Evolutionary conservation across 2,113 vertebrate genomes (phyloP).

Genomic region (Hepsetus odoe): DNA sequence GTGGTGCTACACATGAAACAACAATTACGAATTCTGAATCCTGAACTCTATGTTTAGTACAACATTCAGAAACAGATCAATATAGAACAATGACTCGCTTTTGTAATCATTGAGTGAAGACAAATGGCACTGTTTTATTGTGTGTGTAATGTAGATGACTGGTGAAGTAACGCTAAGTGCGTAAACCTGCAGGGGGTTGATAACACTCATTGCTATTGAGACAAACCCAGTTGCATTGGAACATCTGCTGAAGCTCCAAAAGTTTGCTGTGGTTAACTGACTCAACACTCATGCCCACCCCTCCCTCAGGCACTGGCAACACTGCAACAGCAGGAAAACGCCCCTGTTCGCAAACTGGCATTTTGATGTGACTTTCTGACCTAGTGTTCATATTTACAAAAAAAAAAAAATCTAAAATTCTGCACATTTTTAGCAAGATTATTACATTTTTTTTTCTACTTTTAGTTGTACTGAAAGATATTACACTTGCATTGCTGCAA

Average conservation of each 20-base stretch:
- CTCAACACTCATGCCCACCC: slow-evolving; percentile 16
- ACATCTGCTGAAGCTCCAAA: slow-evolving; percentile 43
- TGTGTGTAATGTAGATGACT: not conserved
- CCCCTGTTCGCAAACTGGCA: not conserved
- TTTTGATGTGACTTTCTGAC: not conserved
- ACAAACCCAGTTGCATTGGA: not conserved
- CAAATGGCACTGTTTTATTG: not conserved
- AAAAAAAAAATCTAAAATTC: not conserved
- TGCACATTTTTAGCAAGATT: not conserved
- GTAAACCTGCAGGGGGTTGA: slow-evolving; percentile 8
- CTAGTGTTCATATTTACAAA: not conserved
- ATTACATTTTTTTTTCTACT: not conserved
- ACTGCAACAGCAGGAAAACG: not conserved
- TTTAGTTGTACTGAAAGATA: too few relatives aligned
- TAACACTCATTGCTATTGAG: not conserved
- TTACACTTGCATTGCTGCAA: too few relatives aligned
- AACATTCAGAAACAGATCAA: not conserved
- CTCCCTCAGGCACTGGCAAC: slow-evolving; percentile 11
- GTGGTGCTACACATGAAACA: too few relatives aligned
- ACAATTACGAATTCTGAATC: too few relatives aligned
- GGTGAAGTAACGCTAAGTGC: not conserved
- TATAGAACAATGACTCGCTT: not conserved
- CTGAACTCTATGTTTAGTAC: not conserved
- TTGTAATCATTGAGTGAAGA: not conserved
- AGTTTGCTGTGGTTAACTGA: slow-evolving; percentile 33